phyloP scores from a whole-genome alignment of 2,113 vertebrate genomes.

The Porphyrio hochstetteri region DNA sequence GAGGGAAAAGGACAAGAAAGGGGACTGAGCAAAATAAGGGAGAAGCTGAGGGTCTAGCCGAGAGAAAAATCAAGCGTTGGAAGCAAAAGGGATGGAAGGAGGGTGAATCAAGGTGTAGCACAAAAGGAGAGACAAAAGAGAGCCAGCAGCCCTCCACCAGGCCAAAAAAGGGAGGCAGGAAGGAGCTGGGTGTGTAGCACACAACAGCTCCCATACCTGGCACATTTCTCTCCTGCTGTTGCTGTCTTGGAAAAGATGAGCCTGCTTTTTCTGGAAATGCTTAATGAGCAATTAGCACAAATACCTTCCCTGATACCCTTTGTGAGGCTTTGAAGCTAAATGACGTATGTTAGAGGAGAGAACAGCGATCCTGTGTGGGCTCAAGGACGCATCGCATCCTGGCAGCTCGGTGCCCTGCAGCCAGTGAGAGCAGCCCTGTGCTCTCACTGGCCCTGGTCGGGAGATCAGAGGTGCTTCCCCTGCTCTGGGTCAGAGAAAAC shows the following conservation, averaged over 20 bases:
- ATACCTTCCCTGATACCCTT: neutral
- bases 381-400: neutral
- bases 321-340: neutral
- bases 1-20: neutral
- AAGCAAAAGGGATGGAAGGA: neutral
- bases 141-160: neutral
- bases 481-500: neutral
- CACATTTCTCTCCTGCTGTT: neutral
- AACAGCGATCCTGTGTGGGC: neutral
- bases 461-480: neutral
- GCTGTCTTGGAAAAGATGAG: constrained; percentile 1
- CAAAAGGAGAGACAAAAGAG: neutral
- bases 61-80: neutral
- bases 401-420: neutral
- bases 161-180: neutral
- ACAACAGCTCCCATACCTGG: neutral
- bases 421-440: neutral
- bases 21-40: neutral
- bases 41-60: neutral
- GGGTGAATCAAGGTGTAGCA: neutral
- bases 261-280: constrained; percentile 1
- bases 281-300: constrained; percentile 1
- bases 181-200: neutral
- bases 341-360: neutral
- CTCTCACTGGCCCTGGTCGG: neutral